These are phyloP conservation scores for Karalla daura DNA, from an alignment of 2,797 vertebrate genomes.

Conservation along the genomic window DNA sequence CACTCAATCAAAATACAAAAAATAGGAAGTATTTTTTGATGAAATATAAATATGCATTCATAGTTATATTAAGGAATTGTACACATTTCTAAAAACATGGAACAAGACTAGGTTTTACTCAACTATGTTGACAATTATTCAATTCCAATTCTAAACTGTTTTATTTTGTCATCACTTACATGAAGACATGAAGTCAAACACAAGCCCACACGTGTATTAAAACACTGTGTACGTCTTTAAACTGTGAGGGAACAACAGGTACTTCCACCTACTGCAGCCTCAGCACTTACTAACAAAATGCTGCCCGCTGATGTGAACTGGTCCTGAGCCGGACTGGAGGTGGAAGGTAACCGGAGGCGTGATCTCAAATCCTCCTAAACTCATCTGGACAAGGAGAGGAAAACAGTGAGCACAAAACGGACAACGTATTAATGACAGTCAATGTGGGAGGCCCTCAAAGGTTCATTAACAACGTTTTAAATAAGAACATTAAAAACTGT, in stretches of 20 bases:
- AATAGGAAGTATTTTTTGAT: too few relatives aligned
- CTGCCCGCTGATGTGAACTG: constrained; percentile 87
- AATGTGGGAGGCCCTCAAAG: neutral
- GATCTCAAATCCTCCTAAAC: constrained; percentile 87
- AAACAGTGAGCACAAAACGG: neutral
- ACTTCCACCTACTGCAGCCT: neutral
- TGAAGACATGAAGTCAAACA: too few relatives aligned
- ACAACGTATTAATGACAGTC: too few relatives aligned
- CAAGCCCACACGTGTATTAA: too few relatives aligned
- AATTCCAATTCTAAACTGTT: too few relatives aligned
- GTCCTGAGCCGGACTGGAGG: constrained; percentile 85
- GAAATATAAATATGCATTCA: too few relatives aligned
- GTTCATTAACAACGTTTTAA: neutral
- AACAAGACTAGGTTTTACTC: too few relatives aligned
- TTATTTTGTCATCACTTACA: too few relatives aligned
- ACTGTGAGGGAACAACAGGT: neutral
- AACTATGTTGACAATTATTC: too few relatives aligned
- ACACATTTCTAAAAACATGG: too few relatives aligned
- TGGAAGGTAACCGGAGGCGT: constrained; percentile 86
- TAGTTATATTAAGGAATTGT: too few relatives aligned
- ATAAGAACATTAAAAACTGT: neutral
- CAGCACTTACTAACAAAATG: constrained; percentile 87
- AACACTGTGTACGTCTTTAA: neutral
- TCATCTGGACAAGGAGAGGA: constrained; percentile 70
- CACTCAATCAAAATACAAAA: too few relatives aligned